Evolutionary conservation across 2,113 vertebrate species (phyloP).

Genomic region (Parus major): DNA sequence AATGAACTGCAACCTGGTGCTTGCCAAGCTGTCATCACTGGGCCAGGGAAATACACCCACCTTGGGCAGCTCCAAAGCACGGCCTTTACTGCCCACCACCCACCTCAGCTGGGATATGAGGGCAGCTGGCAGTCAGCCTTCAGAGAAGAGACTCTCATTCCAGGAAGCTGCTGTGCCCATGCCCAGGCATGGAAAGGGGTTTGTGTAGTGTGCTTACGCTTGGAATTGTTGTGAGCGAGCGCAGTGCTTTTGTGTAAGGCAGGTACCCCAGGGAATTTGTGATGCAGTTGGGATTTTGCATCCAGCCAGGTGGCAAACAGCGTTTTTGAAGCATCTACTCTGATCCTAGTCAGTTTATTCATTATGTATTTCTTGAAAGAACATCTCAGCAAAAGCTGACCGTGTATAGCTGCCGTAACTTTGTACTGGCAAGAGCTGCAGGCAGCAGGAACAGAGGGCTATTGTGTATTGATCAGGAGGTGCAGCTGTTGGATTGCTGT

Average conservation of each 20-base stretch:
- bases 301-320: not conserved
- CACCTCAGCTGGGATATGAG: not conserved
- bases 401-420: not conserved
- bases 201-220: not conserved
- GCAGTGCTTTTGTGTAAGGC: not conserved
- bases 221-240: not conserved
- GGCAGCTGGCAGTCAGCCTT: not conserved
- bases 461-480: not conserved
- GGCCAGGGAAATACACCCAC: not conserved
- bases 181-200: not conserved
- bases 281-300: not conserved
- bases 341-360: not conserved
- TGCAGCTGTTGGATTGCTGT: not conserved
- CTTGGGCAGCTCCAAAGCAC: rapidly evolving
- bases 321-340: not conserved
- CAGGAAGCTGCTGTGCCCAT: not conserved
- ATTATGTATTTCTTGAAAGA: not conserved
- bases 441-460: not conserved
- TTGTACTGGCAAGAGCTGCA: not conserved
- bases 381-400: not conserved
- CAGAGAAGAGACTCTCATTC: not conserved
- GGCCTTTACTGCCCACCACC: not conserved
- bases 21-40: not conserved
- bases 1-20: not conserved
- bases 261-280: not conserved